Conservation (phyloP, 2,113 vertebrate genomes). For the Electrona antarctica region DNA sequence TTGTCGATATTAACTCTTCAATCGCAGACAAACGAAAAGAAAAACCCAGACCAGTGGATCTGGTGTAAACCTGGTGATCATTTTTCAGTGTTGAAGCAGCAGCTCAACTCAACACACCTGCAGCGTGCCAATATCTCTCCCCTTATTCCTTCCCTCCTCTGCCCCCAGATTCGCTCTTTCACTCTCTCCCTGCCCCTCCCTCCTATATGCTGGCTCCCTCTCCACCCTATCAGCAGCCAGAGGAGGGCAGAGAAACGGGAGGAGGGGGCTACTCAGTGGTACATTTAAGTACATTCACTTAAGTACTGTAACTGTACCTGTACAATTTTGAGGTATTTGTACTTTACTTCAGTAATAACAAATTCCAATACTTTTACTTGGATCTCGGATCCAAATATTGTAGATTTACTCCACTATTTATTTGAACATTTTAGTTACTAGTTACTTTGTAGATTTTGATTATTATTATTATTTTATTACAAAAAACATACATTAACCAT, state of each 20-base stretch:
- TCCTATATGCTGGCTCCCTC: slow-evolving; percentile 59
- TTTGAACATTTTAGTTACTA: too few relatives aligned
- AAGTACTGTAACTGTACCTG: too few relatives aligned
- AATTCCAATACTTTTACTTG: too few relatives aligned
- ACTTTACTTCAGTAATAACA: too few relatives aligned
- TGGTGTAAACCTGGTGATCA: background rate
- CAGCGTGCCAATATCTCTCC: slow-evolving; percentile 62
- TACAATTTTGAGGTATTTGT: too few relatives aligned
- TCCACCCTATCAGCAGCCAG: slow-evolving; percentile 63
- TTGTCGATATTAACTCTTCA: background rate
- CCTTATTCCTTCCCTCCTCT: slow-evolving; percentile 36
- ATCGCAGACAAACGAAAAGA: background rate
- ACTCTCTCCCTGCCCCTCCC: slow-evolving; percentile 29
- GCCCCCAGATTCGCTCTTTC: slow-evolving; percentile 44
- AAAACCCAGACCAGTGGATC: too few relatives aligned
- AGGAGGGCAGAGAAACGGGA: slow-evolving; percentile 30
- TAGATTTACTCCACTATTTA: too few relatives aligned
- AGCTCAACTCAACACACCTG: slow-evolving; percentile 62
- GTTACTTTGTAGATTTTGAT: too few relatives aligned
- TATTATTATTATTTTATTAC: too few relatives aligned
- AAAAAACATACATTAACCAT: too few relatives aligned
- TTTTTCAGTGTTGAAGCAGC: slow-evolving; percentile 1
- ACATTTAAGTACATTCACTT: too few relatives aligned
- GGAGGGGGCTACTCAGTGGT: slow-evolving; percentile 44
- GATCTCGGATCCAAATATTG: too few relatives aligned